phyloP scores from a whole-genome alignment of 2,888 invertebrate species.

The Colostygia pectinataria region DNA sequence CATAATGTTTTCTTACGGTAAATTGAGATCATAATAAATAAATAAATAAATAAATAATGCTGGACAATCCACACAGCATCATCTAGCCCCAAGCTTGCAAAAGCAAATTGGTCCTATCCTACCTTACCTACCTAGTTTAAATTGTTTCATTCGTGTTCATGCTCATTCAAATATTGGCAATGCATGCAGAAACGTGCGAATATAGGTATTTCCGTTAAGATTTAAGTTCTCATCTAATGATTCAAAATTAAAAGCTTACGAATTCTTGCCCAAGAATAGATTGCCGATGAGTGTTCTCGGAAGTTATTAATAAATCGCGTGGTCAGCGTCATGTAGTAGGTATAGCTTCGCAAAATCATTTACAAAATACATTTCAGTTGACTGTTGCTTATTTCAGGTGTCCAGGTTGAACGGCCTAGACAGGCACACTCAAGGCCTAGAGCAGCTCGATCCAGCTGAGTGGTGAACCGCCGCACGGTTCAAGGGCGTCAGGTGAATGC shows the following conservation, averaged over 20 bases:
- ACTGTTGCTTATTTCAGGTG: slow-evolving; percentile 50
- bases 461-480: slow-evolving; percentile 71
- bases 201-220: slow-evolving; percentile 5
- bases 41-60: too few species aligned
- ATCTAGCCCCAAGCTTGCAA: too few species aligned
- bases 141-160: too few species aligned
- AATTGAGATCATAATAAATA: too few species aligned
- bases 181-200: slow-evolving; percentile 3
- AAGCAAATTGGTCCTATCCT: too few species aligned
- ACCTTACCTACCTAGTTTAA: too few species aligned
- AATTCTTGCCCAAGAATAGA: slow-evolving; percentile 43
- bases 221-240: background rate
- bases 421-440: slow-evolving; percentile 70
- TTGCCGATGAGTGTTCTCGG: slow-evolving; percentile 48
- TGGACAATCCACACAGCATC: too few species aligned
- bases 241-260: slow-evolving; percentile 24
- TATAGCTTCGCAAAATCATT: slow-evolving; percentile 31
- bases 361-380: slow-evolving; percentile 40
- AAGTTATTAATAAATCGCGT: slow-evolving; percentile 26
- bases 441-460: slow-evolving; percentile 69
- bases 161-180: slow-evolving; percentile 5
- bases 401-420: slow-evolving; percentile 72
- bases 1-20: too few species aligned
- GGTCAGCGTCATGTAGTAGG: slow-evolving; percentile 41
- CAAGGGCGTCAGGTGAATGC: slow-evolving; percentile 80